Evolutionary conservation across 2,888 invertebrate species (phyloP), one percentile per base, ranked within the genome.

Genomic region (Willowsia nigromaculata): DNA sequence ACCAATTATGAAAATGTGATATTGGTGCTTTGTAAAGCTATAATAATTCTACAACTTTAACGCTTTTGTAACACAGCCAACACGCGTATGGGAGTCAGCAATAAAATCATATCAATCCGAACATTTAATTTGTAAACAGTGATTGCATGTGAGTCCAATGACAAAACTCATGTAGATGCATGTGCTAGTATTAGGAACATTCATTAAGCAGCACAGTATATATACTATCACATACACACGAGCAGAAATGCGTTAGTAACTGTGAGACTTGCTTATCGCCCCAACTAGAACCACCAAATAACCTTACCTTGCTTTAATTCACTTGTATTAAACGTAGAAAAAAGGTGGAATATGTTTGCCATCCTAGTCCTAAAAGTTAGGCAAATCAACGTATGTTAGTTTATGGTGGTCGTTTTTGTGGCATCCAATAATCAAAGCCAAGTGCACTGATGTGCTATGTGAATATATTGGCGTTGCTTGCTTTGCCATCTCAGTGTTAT

Each of bases 81-180:
- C 68, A 68, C 40, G 68, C 40, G 40, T 68, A 40, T 40, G 68
- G 11, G 15, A 9, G 68, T 40, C 18, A 18, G 68, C 22, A 22
- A 68, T 68, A 68, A 68, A 68, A 40, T 22, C 40, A 68, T 68
- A 68, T 68, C 68, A 68, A 68, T 68, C 74, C 56, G 40, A 83
- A 27, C 84, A 84, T 40, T 65, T 65, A 65, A 68, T 40, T 84
- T 84, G 74, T 74, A 84, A 84, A 74, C 84, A 84, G 53, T 56
- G 53, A 84, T 84, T 22, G 56, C 84, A 84, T 40, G 68, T 37
- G 53, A 84, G 74, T 56, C 74, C 84, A 84, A 74, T 74, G 84
- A 84, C 84, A 84, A 71, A 83, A 9, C 65, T 18, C 30, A 82
- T 37, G 80, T 43, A 37, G n/a, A 43, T 74, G 27, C 27, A 74